Conservation (phyloP, 2,113 vertebrate genomes). For the Ceuthmochares aereus region DNA sequence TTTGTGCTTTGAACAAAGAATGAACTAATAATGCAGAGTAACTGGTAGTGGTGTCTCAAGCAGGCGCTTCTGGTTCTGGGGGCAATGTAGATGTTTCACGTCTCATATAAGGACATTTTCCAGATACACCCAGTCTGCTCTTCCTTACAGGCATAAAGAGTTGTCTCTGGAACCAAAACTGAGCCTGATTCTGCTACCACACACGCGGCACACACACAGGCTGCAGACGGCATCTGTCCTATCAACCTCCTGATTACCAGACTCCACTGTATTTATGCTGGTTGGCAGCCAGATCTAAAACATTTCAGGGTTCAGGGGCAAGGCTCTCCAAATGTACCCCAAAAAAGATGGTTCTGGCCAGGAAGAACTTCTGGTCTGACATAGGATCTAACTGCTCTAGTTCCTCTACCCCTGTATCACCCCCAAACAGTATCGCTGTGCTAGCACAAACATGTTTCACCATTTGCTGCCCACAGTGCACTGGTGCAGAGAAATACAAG, state of each 20-base stretch:
- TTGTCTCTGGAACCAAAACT: not conserved
- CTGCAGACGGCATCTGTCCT: not conserved
- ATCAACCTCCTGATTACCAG: not conserved
- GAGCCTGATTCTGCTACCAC: not conserved
- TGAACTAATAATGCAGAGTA: not conserved
- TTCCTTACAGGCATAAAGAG: not conserved
- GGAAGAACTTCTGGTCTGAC: not conserved
- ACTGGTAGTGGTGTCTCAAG: not conserved
- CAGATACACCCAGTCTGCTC: not conserved
- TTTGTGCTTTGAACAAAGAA: not conserved
- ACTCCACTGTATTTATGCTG: rapidly evolving
- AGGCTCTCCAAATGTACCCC: not conserved
- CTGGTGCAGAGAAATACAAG: not conserved
- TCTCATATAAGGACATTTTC: no score
- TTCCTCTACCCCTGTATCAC: not conserved
- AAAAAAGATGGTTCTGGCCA: not conserved
- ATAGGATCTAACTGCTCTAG: not conserved
- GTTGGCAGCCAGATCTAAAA: not conserved
- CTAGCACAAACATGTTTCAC: not conserved
- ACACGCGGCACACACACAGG: rapidly evolving
- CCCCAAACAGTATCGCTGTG: not conserved
- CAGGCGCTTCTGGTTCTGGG: not conserved
- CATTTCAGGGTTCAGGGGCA: not conserved
- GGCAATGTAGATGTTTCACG: not conserved
- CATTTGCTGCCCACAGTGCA: not conserved